Base-by-base conservation (phyloP, 2,113 vertebrate species). In the Pseudorasbora parva region DNA sequence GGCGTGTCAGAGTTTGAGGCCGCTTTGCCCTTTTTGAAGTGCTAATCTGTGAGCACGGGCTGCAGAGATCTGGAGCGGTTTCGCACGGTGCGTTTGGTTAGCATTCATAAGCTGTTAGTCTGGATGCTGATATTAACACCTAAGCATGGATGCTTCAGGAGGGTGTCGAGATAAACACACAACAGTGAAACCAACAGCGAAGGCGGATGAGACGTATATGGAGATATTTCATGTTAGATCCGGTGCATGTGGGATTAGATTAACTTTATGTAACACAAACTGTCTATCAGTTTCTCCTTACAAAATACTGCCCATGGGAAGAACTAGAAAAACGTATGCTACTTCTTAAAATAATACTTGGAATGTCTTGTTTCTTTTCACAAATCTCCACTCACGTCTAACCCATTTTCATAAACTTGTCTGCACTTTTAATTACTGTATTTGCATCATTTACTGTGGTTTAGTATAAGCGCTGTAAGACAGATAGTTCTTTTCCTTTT, bases 21-120 rank as follows among this genome's bases (percentile, higher is more conserved):
- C 41, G 27, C 59, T 79, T 66, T 49, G 59, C 41, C 77, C 59
- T 79, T 79, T 79, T 79, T 79, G 59, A 79, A 79, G 77, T 66
- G 59, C 9, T 79, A 79, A 79, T 79, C 77, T 25, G 41, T 30
- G 23, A 77, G n/a, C 74, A 77, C 8, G 74, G 51, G 30, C 51
- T 77, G 74, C 21, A 37, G 54, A 79, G 76, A 78, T 78, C 56
- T 78, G 76, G 77, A 62, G 59, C 19, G 47, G 8, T 78, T 62
- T 78, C 75, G 59, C 75, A 43, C 21, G 1, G 19, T 3, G 41
- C 76, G 27, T 66, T 49, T 60, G n/a, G 41, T 78, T 78, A 21
- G 59, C 77, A 79, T 79, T 79, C 59, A 33, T 21, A 30, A 79
- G 59, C 9, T 21, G 43, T 47, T 27, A 30, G 77, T 43, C 41